Percentiles rank a stretch among this genome's conserved stretches.
These are phyloP conservation scores for Gnathonemus longibarbis DNA, from an alignment of 2,113 vertebrate species.

Conservation along the genomic window DNA sequence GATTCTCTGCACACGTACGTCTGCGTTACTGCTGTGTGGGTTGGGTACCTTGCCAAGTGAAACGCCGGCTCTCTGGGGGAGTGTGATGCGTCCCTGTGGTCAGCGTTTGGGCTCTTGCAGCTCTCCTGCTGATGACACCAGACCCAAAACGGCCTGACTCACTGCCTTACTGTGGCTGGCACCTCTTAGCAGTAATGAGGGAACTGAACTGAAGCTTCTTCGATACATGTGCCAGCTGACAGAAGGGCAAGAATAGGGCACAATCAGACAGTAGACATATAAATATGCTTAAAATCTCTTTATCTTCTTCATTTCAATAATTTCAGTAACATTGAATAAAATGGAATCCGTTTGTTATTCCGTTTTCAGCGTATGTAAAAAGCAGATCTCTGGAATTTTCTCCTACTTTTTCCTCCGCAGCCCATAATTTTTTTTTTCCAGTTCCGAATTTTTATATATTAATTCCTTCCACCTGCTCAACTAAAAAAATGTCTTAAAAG, in stretches of 20 bases:
- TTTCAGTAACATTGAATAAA: neutral
- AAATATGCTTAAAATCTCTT: neutral
- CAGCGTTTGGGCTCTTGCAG: neutral
- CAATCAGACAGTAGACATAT: neutral
- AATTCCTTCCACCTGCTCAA: neutral
- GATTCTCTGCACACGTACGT: neutral
- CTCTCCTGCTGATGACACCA: neutral
- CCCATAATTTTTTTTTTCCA: neutral
- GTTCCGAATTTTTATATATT: neutral
- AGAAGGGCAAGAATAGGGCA: neutral
- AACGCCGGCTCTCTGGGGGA: neutral
- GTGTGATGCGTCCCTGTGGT: neutral
- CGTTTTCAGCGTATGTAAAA: neutral
- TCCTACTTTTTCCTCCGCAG: neutral
- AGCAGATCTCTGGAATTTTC: neutral
- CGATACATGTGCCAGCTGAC: neutral
- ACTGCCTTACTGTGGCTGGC: neutral
- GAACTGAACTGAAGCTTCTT: neutral
- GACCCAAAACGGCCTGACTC: neutral
- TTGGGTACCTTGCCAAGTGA: neutral
- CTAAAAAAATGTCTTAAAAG: neutral
- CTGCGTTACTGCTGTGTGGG: neutral
- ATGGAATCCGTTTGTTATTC: neutral
- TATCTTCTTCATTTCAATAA: neutral
- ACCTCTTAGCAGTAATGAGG: neutral